Percentiles rank a stretch among this genome's conserved stretches.
Evolutionary conservation across 2,797 vertebrate species (phyloP).

Genomic region (Mus caroli): DNA sequence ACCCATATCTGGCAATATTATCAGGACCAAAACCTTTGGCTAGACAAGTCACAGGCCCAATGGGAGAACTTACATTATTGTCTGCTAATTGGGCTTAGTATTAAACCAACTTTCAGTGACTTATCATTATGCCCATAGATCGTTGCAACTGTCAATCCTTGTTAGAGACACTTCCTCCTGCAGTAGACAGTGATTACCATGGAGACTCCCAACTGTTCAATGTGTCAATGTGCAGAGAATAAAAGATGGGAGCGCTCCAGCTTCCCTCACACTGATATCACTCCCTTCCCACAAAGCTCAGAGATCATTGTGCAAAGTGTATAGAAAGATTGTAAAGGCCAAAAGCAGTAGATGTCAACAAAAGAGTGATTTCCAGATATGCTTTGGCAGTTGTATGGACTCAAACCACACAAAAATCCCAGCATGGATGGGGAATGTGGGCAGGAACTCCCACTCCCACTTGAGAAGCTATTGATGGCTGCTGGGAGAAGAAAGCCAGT

Average conservation of each 20-base stretch:
- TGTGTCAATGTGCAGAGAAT: background rate
- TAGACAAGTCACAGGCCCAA: background rate
- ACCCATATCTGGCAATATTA: background rate
- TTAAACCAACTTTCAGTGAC: background rate
- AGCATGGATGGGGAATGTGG: background rate
- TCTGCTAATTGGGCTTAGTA: background rate
- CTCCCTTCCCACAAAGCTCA: background rate
- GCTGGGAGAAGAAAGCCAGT: background rate
- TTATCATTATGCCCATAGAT: background rate
- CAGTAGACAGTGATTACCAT: background rate
- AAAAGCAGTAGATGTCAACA: background rate
- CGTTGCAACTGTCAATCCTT: background rate
- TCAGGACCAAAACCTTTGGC: background rate
- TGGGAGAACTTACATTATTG: background rate
- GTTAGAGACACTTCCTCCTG: background rate
- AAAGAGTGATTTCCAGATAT: background rate
- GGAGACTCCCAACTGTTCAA: background rate
- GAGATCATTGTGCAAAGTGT: background rate
- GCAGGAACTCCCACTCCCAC: background rate
- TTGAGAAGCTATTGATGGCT: no score
- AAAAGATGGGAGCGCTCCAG: background rate
- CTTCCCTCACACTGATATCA: background rate
- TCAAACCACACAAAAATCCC: background rate
- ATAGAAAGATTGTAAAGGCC: background rate
- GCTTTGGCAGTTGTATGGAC: background rate